phyloP scores from a whole-genome alignment of 2,888 invertebrate genomes.

The Incurvaria masculella region DNA sequence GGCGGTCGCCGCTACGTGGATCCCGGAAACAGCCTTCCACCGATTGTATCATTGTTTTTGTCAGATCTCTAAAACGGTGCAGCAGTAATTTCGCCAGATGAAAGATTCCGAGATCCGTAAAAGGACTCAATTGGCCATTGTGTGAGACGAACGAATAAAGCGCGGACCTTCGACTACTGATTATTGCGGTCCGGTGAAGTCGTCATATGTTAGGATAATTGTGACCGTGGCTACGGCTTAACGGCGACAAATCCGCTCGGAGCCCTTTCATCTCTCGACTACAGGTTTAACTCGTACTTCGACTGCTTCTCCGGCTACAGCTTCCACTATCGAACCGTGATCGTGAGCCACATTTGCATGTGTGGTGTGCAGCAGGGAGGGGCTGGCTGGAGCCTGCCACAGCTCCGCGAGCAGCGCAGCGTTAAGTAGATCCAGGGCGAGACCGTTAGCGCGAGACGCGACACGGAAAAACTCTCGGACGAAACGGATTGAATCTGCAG shows the following conservation, averaged over 20 bases:
- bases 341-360: too few species aligned
- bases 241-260: not conserved
- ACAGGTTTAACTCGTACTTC: too few species aligned
- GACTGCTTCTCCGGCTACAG: too few species aligned
- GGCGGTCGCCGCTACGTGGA: not conserved
- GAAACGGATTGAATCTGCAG: not conserved
- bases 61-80: not conserved
- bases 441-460: not conserved
- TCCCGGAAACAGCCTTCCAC: not conserved
- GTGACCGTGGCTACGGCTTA: too few species aligned
- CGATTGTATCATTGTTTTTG: not conserved
- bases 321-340: too few species aligned
- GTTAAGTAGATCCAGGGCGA: not conserved
- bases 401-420: not conserved
- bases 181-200: not conserved
- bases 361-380: too few species aligned
- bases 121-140: not conserved
- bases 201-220: not conserved
- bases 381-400: not conserved
- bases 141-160: not conserved
- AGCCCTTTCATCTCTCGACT: too few species aligned
- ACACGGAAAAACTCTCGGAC: not conserved
- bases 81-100: not conserved
- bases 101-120: not conserved
- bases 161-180: not conserved